phyloP scores from a whole-genome alignment of 2,888 invertebrate species.

The Lycia hirtaria region DNA sequence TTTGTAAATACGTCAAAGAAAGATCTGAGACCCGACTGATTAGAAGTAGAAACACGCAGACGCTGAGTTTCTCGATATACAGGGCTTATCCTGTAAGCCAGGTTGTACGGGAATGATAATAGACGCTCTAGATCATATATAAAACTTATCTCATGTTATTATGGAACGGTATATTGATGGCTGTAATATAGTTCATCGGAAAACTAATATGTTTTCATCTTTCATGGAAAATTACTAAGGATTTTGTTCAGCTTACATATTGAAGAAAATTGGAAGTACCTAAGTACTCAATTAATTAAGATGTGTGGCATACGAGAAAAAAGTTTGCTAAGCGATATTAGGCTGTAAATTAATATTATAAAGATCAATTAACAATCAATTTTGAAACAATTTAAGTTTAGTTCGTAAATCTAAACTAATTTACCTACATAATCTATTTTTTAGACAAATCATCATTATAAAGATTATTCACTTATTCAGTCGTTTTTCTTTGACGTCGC shows the following conservation, averaged over 20 bases:
- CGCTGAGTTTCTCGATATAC: slow-evolving; percentile 33
- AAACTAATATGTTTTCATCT: neutral
- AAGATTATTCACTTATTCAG: too few relatives aligned
- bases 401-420: too few relatives aligned
- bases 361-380: too few relatives aligned
- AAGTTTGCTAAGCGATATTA: too few relatives aligned
- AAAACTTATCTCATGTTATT: slow-evolving; percentile 5
- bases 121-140: slow-evolving; percentile 9
- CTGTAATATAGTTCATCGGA: slow-evolving; percentile 10
- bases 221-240: neutral
- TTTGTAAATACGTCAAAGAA: slow-evolving; percentile 1
- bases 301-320: too few relatives aligned
- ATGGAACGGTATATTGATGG: slow-evolving; percentile 11
- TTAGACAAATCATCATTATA: too few relatives aligned
- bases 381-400: too few relatives aligned
- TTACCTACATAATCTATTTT: too few relatives aligned
- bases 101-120: slow-evolving; percentile 38
- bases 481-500: too few relatives aligned
- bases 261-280: too few relatives aligned
- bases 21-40: slow-evolving; percentile 35
- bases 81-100: slow-evolving; percentile 40
- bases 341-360: too few relatives aligned
- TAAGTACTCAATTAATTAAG: too few relatives aligned
- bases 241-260: neutral
- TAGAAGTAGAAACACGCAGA: slow-evolving; percentile 42